phyloP scores from a whole-genome alignment of 2,888 invertebrate species.

The Nebria brevicollis region DNA sequence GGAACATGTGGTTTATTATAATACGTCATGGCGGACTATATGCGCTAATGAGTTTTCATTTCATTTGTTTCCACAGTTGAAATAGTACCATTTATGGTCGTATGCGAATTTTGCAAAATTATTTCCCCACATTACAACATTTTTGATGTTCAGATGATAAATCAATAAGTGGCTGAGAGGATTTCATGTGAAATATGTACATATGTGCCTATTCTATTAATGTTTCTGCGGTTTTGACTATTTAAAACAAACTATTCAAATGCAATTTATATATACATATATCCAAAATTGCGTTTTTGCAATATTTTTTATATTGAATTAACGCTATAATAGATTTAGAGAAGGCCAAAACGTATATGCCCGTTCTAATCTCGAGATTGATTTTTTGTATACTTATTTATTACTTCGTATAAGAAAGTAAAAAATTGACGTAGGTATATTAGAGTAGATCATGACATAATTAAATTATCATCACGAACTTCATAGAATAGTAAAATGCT shows the following conservation, averaged over 20 bases:
- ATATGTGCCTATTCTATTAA: conserved; percentile 15
- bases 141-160: conserved; percentile 25
- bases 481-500: no score
- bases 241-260: neutral
- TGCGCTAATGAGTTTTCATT: conserved; percentile 28
- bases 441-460: no score
- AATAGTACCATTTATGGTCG: conserved; percentile 3
- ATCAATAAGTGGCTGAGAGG: conserved; percentile 17
- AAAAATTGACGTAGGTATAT: no score
- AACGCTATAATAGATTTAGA: no score
- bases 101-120: neutral
- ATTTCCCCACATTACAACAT: conserved; percentile 23
- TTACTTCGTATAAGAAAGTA: no score
- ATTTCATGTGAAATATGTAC: conserved; percentile 27
- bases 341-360: no score
- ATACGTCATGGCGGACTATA: conserved; percentile 16
- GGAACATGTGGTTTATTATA: conserved; percentile 32
- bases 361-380: no score
- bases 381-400: no score
- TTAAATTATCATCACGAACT: no score
- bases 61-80: conserved; percentile 14
- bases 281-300: no score
- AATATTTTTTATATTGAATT: no score
- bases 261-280: neutral
- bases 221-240: neutral